phyloP scores from a whole-genome alignment of 2,113 vertebrate species.

The Pseudorasbora parva region DNA sequence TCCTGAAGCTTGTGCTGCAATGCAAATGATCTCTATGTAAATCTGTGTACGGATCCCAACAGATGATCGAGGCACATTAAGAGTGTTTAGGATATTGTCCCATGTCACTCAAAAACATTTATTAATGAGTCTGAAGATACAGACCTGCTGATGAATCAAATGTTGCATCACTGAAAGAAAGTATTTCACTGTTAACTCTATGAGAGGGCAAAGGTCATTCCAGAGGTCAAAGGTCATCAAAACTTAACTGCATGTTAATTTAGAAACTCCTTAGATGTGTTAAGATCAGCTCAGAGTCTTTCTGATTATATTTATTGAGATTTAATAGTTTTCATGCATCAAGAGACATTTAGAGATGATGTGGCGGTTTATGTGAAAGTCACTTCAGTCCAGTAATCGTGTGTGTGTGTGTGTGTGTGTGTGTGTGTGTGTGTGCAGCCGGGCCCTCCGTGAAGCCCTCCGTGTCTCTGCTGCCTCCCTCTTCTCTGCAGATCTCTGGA shows the following conservation, averaged over 20 bases:
- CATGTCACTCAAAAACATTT: no score
- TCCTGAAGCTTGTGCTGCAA: neutral
- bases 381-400: no score
- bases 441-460: conserved; percentile 39
- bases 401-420: neutral
- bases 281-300: no score
- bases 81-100: no score
- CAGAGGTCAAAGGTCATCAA: neutral
- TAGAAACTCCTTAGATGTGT: neutral
- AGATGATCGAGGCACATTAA: no score
- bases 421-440: no score
- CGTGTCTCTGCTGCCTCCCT: neutral
- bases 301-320: neutral
- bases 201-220: neutral
- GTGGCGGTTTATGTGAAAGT: no score
- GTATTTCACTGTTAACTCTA: neutral
- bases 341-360: neutral
- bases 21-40: neutral
- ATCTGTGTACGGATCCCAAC: neutral
- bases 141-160: neutral
- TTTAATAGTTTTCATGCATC: neutral
- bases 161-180: neutral
- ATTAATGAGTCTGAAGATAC: neutral
- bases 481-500: conserved; percentile 38
- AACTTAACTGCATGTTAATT: no score